Evolutionary conservation across 2,797 vertebrate genomes (phyloP).

Genomic region (Zenarchopterus dispar): DNA sequence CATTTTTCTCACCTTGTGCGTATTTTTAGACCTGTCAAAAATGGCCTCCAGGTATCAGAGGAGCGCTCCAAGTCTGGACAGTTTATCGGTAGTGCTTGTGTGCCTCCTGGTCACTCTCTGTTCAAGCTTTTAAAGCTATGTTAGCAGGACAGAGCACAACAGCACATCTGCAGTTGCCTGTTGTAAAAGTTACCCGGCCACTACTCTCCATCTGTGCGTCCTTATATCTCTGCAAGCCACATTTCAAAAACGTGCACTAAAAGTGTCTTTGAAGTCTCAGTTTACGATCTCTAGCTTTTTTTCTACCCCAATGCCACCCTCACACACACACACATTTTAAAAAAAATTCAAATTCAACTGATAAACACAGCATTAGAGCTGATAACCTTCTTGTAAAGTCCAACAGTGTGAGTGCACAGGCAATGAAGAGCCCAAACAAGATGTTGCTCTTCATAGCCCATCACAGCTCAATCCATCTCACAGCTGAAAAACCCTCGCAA

Average conservation of each 20-base stretch:
- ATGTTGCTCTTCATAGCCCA: slow-evolving; percentile 42
- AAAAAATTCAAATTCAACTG: slow-evolving; percentile 34
- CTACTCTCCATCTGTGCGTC: slow-evolving; percentile 21
- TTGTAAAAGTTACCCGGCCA: slow-evolving; percentile 43
- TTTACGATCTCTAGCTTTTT: slow-evolving; percentile 26
- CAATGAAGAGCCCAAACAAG: slow-evolving; percentile 33
- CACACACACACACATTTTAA: slow-evolving; percentile 6
- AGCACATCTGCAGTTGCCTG: slow-evolving; percentile 49
- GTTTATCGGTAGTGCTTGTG: slow-evolving; percentile 41
- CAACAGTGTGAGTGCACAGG: slow-evolving; percentile 18
- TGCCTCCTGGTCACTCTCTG: slow-evolving; percentile 50
- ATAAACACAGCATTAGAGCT: slow-evolving; percentile 20
- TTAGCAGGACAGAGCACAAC: slow-evolving; percentile 51
- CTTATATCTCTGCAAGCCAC: slow-evolving; percentile 7
- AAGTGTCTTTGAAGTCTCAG: slow-evolving; percentile 20
- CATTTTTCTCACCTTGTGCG: slow-evolving; percentile 42
- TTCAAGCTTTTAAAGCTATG: slow-evolving; percentile 50
- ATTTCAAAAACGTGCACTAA: slow-evolving; percentile 29
- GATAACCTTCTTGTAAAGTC: slow-evolving; percentile 14
- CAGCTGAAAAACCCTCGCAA: slow-evolving; percentile 36
- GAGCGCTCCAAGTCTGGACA: slow-evolving; percentile 18
- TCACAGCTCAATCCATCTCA: slow-evolving; percentile 53
- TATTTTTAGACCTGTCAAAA: slow-evolving; percentile 62
- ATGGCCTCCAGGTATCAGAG: slow-evolving; percentile 55
- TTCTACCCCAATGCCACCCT: slow-evolving; percentile 23